Percentiles rank a stretch among this genome's conserved stretches.
Conservation (phyloP, 1,140 invertebrate species). For the Euborellia annulipes region DNA sequence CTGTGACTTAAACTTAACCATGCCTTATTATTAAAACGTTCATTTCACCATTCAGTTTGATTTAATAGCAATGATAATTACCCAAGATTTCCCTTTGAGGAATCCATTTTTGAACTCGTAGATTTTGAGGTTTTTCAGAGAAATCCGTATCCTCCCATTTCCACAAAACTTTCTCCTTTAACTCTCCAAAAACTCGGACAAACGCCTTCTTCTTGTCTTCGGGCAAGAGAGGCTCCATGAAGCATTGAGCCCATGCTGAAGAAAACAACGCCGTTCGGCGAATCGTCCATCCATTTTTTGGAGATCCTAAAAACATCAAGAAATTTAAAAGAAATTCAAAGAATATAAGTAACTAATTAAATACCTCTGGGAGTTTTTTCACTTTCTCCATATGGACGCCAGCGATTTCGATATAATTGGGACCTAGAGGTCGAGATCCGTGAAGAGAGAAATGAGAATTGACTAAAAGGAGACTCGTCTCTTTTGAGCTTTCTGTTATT, state of each 20-base stretch:
- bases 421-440: constrained; percentile 16
- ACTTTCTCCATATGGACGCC: constrained; percentile 15
- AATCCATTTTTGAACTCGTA: constrained; percentile 40
- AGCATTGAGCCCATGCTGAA: constrained; percentile 15
- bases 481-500: constrained; percentile 13
- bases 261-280: constrained; percentile 15
- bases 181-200: constrained; percentile 30
- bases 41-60: too few relatives aligned
- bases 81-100: constrained; percentile 40
- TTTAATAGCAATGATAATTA: neutral
- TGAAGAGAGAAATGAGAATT: constrained; percentile 20
- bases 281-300: constrained; percentile 13
- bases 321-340: too few relatives aligned
- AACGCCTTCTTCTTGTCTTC: constrained; percentile 30
- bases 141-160: constrained; percentile 39
- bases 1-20: too few relatives aligned
- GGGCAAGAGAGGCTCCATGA: constrained; percentile 17
- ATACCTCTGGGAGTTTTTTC: constrained; percentile 2
- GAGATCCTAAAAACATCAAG: constrained; percentile 10
- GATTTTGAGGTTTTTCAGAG: constrained; percentile 31
- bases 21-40: too few relatives aligned
- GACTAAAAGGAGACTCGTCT: constrained; percentile 14
- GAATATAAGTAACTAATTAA: neutral
- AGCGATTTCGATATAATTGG: constrained; percentile 20
- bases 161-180: constrained; percentile 42